These are phyloP conservation scores for Luehdorfia chinensis DNA, from an alignment of 1,140 invertebrate genomes.

Conservation along the genomic window DNA sequence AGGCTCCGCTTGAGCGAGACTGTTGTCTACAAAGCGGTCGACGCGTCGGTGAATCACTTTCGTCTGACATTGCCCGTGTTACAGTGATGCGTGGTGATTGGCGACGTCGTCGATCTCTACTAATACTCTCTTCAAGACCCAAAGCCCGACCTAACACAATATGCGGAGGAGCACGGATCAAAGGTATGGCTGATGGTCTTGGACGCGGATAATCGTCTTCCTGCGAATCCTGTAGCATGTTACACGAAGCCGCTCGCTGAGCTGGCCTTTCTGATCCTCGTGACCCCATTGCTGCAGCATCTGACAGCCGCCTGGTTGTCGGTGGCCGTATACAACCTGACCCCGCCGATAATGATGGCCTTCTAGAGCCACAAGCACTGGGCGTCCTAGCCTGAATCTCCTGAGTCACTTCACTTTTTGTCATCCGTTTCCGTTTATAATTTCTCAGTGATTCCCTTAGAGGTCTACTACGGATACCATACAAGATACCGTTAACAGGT, in stretches of 20 bases:
- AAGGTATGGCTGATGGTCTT: slow-evolving; percentile 57
- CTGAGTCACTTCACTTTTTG: slow-evolving; percentile 86
- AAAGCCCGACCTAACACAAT: slow-evolving; percentile 77
- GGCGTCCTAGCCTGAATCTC: slow-evolving; percentile 88
- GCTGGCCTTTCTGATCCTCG: slow-evolving; percentile 60
- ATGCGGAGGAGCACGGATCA: slow-evolving; percentile 72
- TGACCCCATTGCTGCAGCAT: slow-evolving; percentile 79
- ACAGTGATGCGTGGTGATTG: slow-evolving; percentile 83
- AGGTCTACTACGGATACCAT: slow-evolving; percentile 85
- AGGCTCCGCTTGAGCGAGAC: slow-evolving; percentile 77
- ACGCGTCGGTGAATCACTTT: slow-evolving; percentile 78
- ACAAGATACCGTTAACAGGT: slow-evolving; percentile 85
- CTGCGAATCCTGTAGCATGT: slow-evolving; percentile 74
- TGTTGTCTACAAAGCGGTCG: slow-evolving; percentile 74
- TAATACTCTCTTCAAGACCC: slow-evolving; percentile 61
- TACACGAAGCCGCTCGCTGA: slow-evolving; percentile 67
- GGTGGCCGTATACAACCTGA: slow-evolving; percentile 80
- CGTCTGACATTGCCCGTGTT: slow-evolving; percentile 83
- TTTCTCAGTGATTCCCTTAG: slow-evolving; percentile 85
- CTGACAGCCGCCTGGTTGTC: slow-evolving; percentile 80
- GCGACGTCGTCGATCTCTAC: slow-evolving; percentile 61
- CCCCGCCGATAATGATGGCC: slow-evolving; percentile 83
- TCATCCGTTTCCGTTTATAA: slow-evolving; percentile 88
- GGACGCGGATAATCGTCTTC: slow-evolving; percentile 62
- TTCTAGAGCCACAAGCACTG: slow-evolving; percentile 84